Evolutionary conservation across 2,113 vertebrate genomes (phyloP).

Genomic region (Lucifuga dentata): DNA sequence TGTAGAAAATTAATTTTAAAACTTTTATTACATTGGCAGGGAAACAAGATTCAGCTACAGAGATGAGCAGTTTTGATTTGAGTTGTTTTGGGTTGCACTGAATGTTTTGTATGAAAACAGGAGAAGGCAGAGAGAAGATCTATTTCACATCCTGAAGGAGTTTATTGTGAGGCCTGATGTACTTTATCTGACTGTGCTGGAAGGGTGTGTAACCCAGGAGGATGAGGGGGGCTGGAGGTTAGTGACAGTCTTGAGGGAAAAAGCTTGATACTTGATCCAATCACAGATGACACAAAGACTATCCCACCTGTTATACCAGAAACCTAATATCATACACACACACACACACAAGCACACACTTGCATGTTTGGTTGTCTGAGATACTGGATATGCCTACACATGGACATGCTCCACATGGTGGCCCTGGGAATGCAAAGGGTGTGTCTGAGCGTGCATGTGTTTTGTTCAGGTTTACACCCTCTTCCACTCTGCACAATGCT

Average conservation of each 20-base stretch:
- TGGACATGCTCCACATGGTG: slow-evolving; percentile 35
- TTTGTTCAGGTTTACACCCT: slow-evolving; percentile 31
- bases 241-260: slow-evolving; percentile 54
- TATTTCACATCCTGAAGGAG: background rate
- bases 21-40: no score
- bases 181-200: background rate
- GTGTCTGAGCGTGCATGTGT: slow-evolving; percentile 13
- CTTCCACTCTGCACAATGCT: slow-evolving; percentile 35
- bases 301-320: slow-evolving; percentile 78
- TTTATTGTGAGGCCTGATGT: background rate
- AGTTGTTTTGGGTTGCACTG: background rate
- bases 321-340: slow-evolving; percentile 64
- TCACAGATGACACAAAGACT: slow-evolving; percentile 67
- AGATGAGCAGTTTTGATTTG: no score
- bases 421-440: slow-evolving; percentile 12
- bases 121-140: background rate
- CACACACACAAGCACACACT: slow-evolving; percentile 15
- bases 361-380: slow-evolving; percentile 8
- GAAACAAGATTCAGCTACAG: no score
- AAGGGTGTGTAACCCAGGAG: slow-evolving; percentile 15
- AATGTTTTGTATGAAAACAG: background rate
- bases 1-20: no score
- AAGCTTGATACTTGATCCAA: slow-evolving; percentile 65
- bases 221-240: slow-evolving; percentile 11
- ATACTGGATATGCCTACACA: slow-evolving; percentile 42